A percentile compares a stretch with the other conserved stretches of the same genome.
Evolutionary conservation across 2,797 vertebrate species (phyloP).

Genomic region (Dryobates pubescens): DNA sequence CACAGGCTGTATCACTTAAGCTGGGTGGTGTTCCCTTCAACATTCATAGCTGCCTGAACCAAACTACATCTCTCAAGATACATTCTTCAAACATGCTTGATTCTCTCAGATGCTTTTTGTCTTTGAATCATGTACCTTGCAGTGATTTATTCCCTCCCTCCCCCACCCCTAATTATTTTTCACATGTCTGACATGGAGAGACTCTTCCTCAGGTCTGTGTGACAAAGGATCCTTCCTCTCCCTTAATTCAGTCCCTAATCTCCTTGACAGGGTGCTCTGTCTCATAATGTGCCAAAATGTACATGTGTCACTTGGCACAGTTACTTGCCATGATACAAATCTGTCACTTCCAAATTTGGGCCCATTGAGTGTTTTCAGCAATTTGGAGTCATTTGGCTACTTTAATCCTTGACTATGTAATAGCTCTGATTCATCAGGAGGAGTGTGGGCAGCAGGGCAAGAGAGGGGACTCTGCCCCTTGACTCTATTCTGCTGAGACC

Average conservation of each 20-base stretch:
- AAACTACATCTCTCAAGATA: neutral
- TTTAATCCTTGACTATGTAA: neutral
- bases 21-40: neutral
- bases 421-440: neutral
- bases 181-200: neutral
- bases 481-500: too few relatives aligned
- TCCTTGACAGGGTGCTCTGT: neutral
- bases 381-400: neutral
- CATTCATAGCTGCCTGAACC: neutral
- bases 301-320: neutral
- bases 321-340: neutral
- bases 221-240: neutral
- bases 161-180: too few relatives aligned
- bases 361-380: neutral
- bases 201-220: neutral
- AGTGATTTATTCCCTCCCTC: neutral
- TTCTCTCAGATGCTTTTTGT: neutral
- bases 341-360: neutral
- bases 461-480: too few relatives aligned
- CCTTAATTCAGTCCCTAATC: neutral
- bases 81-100: neutral
- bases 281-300: neutral
- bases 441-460: too few relatives aligned
- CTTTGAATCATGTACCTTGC: neutral
- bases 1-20: neutral